Base-by-base conservation (phyloP, 2,113 vertebrate genomes). In the Enhydra lutris region DNA sequence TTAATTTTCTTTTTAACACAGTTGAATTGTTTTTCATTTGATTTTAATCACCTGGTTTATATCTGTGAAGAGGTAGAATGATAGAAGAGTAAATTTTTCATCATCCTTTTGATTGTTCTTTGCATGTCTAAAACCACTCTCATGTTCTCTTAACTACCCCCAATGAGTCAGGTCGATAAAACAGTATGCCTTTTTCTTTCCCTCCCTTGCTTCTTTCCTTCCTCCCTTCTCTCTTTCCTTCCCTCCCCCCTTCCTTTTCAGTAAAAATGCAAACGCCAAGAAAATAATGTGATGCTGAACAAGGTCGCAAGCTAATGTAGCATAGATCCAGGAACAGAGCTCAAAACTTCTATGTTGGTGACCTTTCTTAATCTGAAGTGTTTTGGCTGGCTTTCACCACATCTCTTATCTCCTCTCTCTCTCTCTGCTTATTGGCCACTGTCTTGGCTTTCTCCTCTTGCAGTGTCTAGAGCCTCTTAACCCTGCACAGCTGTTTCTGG, bases 1-100 rank as follows among this genome's bases (percentile, higher is more conserved):
- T 21, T 47, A 20, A 31, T 93, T 87, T 82, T 83, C 14, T 65
- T 89, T 94, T 93, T 42, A 89, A 31, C 82, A 67, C 67, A 61
- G 13, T 96, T 21, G 13, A 73, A 74, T 86, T 74, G 14, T 45
- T 93, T 98, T 86, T 69, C 15, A 57, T 67, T 89, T 95, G 57
- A 59, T 93, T 82, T 73, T 79, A 67, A 63, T 81, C 24, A 50
- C 57, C 61, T 39, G 83, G 52, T 42, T 83, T 73, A 17, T 36
- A 74, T 80, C 84, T 42, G 42, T 63, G 73, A 65, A 78, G 47
- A 79, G 34, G 20, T 8, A 34, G 7, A 78, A 65, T 10, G 39
- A 29, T 73, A 39, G 36, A 81, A 63, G n/a, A 65, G 34, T 71
- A 42, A 26, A 76, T n/a, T 23, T 81, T 26, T 61, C 39, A 50